phyloP scores from a whole-genome alignment of 2,888 invertebrate genomes.

The Nowickia ferox region DNA sequence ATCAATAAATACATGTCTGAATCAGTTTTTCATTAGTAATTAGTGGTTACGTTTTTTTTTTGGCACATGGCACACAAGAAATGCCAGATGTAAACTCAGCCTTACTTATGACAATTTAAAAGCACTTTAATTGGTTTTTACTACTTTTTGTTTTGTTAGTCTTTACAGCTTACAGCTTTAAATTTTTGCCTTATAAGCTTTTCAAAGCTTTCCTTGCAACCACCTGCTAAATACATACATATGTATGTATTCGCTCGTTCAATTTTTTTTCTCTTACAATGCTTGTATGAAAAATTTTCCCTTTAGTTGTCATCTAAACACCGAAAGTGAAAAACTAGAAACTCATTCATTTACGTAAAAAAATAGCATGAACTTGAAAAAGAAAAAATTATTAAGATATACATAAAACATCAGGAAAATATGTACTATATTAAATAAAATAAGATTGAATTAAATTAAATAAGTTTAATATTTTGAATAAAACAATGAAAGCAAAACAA shows the following conservation, averaged over 20 bases:
- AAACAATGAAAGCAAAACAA: background rate
- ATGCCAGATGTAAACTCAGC: too few species aligned
- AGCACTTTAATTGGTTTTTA: background rate
- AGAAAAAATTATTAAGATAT: constrained; percentile 45
- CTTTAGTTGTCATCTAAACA: constrained; percentile 69
- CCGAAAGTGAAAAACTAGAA: constrained; percentile 66
- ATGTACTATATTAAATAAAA: constrained; percentile 28
- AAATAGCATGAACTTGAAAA: constrained; percentile 64
- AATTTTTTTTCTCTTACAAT: constrained; percentile 26
- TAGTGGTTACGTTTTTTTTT: too few species aligned
- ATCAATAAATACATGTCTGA: too few species aligned
- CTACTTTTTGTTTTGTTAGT: constrained; percentile 1
- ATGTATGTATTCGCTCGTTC: constrained; percentile 14
- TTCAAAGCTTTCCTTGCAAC: constrained; percentile 66
- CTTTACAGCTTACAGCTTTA: constrained; percentile 41
- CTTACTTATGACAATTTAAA: background rate
- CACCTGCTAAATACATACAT: constrained; percentile 70
- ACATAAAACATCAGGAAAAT: constrained; percentile 45
- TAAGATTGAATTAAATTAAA: constrained; percentile 14
- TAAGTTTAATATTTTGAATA: background rate
- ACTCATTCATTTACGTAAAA: constrained; percentile 34
- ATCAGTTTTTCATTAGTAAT: too few species aligned
- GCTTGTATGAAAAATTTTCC: constrained; percentile 63
- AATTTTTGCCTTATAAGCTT: constrained; percentile 44
- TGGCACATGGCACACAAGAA: too few species aligned